These are phyloP conservation scores for Dinoponera quadriceps DNA, from an alignment of 1,140 invertebrate genomes.

Conservation along the genomic window DNA sequence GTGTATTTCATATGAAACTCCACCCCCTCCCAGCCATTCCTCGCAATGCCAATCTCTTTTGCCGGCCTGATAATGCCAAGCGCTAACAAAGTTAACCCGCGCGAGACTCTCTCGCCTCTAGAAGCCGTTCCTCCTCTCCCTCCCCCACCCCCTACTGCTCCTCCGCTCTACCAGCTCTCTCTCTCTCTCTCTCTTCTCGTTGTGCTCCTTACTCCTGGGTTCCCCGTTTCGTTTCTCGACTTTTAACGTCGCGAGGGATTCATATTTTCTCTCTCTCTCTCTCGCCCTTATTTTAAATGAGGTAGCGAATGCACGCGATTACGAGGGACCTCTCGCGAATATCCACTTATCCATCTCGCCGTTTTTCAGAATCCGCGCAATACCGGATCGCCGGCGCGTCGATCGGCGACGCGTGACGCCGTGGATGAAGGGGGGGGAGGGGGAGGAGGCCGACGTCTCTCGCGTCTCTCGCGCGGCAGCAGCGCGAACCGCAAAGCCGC, in stretches of 20 bases:
- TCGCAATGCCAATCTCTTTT: constrained; percentile 83
- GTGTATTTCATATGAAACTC: constrained; percentile 86
- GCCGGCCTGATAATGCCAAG: constrained; percentile 78
- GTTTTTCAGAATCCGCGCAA: not conserved
- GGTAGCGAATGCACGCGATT: no score
- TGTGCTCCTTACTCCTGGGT: not conserved
- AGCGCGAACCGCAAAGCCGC: constrained; percentile 28
- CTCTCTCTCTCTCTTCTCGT: not conserved
- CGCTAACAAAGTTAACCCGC: constrained; percentile 82
- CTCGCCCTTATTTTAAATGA: not conserved
- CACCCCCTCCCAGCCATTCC: constrained; percentile 79
- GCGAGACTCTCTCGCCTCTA: constrained; percentile 27
- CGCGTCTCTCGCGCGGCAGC: not conserved
- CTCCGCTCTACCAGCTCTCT: not conserved
- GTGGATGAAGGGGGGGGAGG: no score
- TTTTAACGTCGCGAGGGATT: constrained; percentile 23
- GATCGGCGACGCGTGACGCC: not conserved
- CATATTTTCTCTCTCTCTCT: constrained; percentile 16
- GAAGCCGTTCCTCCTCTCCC: constrained; percentile 9
- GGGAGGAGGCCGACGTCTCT: not conserved
- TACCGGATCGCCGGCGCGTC: not conserved
- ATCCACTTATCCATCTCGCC: no score
- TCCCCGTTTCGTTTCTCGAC: constrained; percentile 56
- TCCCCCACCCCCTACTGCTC: not conserved
- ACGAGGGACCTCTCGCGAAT: no score